phyloP scores from a whole-genome alignment of 2,797 vertebrate genomes.

The Tadarida brasiliensis region DNA sequence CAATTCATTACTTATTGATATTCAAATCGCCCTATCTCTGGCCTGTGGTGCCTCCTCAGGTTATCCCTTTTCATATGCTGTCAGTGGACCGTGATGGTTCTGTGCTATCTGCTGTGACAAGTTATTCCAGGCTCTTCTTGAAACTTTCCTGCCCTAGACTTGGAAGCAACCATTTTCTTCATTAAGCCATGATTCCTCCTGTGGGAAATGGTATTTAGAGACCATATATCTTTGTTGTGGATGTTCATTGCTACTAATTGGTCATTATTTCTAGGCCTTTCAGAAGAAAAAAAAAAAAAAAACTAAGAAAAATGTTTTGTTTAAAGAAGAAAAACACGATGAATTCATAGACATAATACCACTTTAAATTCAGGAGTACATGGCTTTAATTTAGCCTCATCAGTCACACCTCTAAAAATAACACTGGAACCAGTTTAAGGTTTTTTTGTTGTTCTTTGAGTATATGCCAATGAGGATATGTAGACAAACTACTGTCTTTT shows the following conservation, averaged over 20 bases:
- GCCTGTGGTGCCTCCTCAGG: background rate
- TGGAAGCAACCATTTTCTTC: background rate
- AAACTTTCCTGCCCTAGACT: background rate
- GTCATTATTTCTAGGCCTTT: conserved; percentile 6
- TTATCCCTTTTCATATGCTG: background rate
- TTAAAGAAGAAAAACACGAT: conserved; percentile 6
- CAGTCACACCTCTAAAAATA: background rate
- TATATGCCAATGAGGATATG: background rate
- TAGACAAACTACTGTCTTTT: no score
- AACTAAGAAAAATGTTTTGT: background rate
- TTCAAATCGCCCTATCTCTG: background rate
- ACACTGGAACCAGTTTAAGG: background rate
- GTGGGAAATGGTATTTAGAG: background rate
- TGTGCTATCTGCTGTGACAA: background rate
- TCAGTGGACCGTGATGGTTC: background rate
- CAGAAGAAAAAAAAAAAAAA: background rate
- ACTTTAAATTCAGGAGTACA: background rate
- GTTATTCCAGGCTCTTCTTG: background rate
- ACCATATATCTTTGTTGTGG: background rate
- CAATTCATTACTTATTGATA: background rate
- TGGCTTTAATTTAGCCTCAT: conserved; percentile 25
- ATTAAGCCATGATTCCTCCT: background rate
- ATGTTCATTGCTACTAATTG: background rate
- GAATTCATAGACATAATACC: background rate
- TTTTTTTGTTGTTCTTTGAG: background rate